Conservation (phyloP, 1,140 invertebrate genomes). For the Musca vetustissima region DNA sequence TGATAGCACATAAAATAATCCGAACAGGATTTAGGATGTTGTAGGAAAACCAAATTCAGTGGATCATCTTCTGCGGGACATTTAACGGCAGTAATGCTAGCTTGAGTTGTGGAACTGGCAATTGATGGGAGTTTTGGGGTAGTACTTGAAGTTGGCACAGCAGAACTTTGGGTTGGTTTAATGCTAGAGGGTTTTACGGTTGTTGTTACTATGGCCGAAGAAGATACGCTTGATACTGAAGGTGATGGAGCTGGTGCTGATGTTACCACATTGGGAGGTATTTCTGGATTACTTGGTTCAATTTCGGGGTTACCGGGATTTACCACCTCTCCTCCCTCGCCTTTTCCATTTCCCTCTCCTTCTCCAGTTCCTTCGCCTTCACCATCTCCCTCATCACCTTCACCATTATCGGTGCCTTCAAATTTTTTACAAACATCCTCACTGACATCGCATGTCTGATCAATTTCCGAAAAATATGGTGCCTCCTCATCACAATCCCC, state of each 20-base stretch:
- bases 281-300: neutral
- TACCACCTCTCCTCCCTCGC: neutral
- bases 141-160: neutral
- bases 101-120: neutral
- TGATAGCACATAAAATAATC: slow-evolving; percentile 50
- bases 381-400: slow-evolving; percentile 34
- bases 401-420: too few relatives aligned
- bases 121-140: neutral
- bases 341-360: too few relatives aligned
- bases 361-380: neutral
- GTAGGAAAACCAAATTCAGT: slow-evolving; percentile 36
- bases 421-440: slow-evolving; percentile 31
- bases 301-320: neutral
- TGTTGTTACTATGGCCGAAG: neutral
- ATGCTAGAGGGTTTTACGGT: neutral
- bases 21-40: slow-evolving; percentile 43
- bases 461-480: slow-evolving; percentile 37
- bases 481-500: slow-evolving; percentile 40
- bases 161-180: neutral
- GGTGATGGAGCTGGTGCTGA: neutral
- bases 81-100: neutral
- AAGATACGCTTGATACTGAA: slow-evolving; percentile 27
- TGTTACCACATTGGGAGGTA: neutral
- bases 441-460: slow-evolving; percentile 35
- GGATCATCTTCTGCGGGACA: slow-evolving; percentile 42